Base-by-base conservation (phyloP, 2,113 vertebrate genomes). In the Rhineura floridana region DNA sequence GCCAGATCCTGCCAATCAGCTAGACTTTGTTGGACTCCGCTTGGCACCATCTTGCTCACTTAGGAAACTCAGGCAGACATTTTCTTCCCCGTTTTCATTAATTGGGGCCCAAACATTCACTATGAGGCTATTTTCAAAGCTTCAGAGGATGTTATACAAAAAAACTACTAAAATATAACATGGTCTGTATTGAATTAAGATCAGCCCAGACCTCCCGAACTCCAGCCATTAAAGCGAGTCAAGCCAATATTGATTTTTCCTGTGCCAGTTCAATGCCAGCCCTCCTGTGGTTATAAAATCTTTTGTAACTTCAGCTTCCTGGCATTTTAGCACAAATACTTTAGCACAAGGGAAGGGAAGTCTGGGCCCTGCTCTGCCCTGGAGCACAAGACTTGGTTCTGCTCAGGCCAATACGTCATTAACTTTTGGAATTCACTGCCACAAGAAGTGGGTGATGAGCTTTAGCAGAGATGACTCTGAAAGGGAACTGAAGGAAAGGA, bases 41-140 rank as follows among this genome's bases (percentile, higher is more conserved):
- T 44, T 3, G 2, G 72, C 23, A 9, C 39, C 2, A 13, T 48
- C 44, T 28, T 13, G 30, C 17, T 17, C 46, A 17, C 3, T 11
- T 2, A 8, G 19, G 33, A 55, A n/a, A 10, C 6, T 15, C 4
- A 52, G 2, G 3, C 21, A 0, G 48, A 1, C 12, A 5, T 52
- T 33, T 52, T 19, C 76, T 6, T 78, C 21, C 15, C 36, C 4
- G n/a, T 21, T 2, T 36, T 42, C 15, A 7, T 39, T 33, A 33
- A n/a, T 5, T 12, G 3, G 33, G 48, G 12, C 30, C 76, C 15
- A 4, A 11, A 9, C 42, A 11, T 76, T 28, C 28, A 25, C 10
- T 72, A 42, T n/a, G 73, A 12, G 8, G n/a, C n/a, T n/a, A n/a
- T 46, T 76, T 12, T 46, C 73, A 9, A 76, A 76, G 1, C 42